phyloP scores from a whole-genome alignment of 2,113 vertebrate species.

The Porphyrio hochstetteri region DNA sequence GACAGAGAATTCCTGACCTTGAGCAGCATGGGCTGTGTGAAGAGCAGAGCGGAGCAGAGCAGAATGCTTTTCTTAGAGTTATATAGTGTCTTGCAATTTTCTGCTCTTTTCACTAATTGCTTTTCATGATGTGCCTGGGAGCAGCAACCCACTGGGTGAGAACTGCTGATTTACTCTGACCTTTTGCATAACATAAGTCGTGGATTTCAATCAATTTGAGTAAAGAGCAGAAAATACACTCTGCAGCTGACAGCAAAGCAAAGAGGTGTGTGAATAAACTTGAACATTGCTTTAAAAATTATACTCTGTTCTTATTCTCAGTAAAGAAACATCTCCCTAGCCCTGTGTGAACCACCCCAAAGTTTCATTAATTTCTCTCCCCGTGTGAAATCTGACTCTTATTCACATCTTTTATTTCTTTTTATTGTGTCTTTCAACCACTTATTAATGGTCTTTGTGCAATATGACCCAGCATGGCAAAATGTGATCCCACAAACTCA shows the following conservation, averaged over 20 bases:
- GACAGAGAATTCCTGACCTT: not conserved
- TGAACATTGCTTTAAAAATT: not conserved
- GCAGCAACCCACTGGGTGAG: not conserved
- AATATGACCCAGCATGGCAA: not conserved
- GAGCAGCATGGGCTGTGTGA: fast-evolving
- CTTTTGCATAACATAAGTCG: not conserved
- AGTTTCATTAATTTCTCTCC: not conserved
- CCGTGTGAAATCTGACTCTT: not conserved
- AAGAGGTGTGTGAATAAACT: not conserved
- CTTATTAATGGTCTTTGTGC: not conserved
- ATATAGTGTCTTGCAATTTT: not conserved
- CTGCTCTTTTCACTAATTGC: not conserved
- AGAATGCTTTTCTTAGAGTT: not conserved
- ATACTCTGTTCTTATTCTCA: not conserved
- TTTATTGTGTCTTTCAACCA: not conserved
- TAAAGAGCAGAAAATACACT: not conserved
- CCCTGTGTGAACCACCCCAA: not conserved
- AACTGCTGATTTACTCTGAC: not conserved
- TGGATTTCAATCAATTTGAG: not conserved
- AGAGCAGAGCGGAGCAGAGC: not conserved
- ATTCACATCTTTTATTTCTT: not conserved
- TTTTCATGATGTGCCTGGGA: not conserved
- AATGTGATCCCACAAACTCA: not conserved
- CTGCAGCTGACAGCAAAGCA: not conserved
- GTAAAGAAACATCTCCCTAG: not conserved